Conservation (phyloP, 53 echinoderm and acorn worm species). For the Patiria pectinifera region DNA sequence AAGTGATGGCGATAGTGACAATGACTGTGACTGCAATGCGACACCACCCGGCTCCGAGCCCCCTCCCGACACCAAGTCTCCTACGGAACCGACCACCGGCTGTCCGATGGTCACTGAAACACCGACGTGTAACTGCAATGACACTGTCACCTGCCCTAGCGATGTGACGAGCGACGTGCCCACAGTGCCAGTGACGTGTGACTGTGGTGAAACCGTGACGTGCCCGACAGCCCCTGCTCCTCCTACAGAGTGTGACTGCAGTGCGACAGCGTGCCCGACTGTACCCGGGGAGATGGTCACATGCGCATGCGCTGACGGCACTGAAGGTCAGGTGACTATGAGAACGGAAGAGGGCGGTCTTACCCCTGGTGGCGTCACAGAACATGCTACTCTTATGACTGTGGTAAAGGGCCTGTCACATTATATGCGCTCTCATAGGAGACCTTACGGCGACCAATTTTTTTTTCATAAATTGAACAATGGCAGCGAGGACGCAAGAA, state of each 20-base stretch:
- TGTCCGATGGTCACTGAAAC: not conserved
- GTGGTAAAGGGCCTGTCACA: too few species aligned
- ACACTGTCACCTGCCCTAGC: not conserved
- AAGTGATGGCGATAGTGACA: not conserved
- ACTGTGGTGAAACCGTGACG: conserved; percentile 12
- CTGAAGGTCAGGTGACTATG: not conserved
- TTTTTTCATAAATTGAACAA: too few species aligned
- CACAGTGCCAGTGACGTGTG: not conserved
- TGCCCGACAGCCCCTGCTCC: not conserved
- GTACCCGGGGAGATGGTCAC: not conserved
- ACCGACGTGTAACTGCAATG: not conserved
- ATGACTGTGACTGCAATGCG: not conserved
- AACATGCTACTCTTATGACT: too few species aligned
- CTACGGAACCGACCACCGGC: not conserved
- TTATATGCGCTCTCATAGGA: too few species aligned
- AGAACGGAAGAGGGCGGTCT: not conserved
- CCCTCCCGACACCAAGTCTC: not conserved
- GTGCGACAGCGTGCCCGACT: not conserved
- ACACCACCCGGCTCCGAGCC: not conserved
- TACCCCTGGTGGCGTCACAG: too few species aligned
- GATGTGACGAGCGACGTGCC: not conserved
- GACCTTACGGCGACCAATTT: too few species aligned
- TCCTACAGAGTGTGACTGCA: conserved; percentile 12
- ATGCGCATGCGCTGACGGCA: not conserved
- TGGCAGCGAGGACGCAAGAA: too few species aligned